These are phyloP conservation scores for Umimayanthus chanpuru DNA, from an alignment of 92 coral and sea anemone species.

Conservation along the genomic window DNA sequence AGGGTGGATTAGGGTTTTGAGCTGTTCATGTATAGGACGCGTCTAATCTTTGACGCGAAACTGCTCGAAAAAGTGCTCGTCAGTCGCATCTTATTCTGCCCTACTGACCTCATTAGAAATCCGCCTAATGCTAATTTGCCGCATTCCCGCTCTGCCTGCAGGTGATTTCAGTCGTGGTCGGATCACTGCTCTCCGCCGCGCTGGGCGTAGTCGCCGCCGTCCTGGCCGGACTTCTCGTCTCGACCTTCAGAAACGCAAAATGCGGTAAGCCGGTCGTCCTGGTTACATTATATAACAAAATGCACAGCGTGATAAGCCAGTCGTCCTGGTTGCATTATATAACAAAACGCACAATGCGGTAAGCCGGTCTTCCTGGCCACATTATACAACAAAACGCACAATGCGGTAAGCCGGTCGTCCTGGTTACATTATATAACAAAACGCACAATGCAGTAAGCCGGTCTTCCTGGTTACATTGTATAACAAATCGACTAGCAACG, in stretches of 20 bases:
- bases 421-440: neutral
- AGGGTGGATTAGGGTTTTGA: no score
- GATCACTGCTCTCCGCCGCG: neutral
- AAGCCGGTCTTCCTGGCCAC: neutral
- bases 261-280: neutral
- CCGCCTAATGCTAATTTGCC: neutral
- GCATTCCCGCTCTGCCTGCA: neutral
- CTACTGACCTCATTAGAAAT: neutral
- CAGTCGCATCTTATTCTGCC: no score
- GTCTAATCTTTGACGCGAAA: no score
- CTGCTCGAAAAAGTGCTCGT: no score
- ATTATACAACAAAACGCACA: neutral
- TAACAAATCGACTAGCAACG: neutral
- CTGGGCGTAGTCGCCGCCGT: neutral
- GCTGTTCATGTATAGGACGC: no score
- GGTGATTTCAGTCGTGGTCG: constrained; percentile 2
- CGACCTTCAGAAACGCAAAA: neutral
- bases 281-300: neutral
- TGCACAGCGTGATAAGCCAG: neutral
- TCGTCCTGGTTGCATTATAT: neutral
- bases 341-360: neutral
- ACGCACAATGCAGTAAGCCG: neutral
- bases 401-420: neutral
- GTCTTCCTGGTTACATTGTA: no score
- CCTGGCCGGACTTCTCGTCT: constrained; percentile 16